A percentile compares a stretch with the other conserved stretches of the same genome.
phyloP scores from a whole-genome alignment of 64 coral and sea anemone species.

The Montipora cactus region DNA sequence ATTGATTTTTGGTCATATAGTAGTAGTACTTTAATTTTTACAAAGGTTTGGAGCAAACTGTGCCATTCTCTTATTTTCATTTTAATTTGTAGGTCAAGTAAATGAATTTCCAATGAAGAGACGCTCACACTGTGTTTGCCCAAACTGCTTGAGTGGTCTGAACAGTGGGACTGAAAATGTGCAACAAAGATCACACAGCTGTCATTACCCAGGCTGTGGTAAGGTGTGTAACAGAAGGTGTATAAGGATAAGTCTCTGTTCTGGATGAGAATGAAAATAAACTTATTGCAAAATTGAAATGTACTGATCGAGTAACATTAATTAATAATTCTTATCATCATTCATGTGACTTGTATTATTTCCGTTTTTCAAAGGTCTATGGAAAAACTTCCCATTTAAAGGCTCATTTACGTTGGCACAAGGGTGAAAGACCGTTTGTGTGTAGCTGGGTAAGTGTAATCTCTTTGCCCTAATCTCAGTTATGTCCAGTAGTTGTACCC shows the following conservation, averaged over 20 bases:
- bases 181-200: conserved; percentile 87
- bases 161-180: conserved; percentile 74
- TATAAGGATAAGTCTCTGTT: too few relatives aligned
- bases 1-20: too few relatives aligned
- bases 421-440: conserved; percentile 87
- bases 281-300: neutral
- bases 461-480: too few relatives aligned
- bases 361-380: conserved; percentile 74
- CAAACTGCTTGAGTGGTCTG: conserved; percentile 82
- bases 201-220: conserved; percentile 89
- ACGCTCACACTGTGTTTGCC: conserved; percentile 83
- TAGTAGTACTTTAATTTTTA: too few relatives aligned
- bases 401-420: conserved; percentile 91
- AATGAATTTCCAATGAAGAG: conserved; percentile 54
- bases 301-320: too few relatives aligned
- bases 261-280: too few relatives aligned
- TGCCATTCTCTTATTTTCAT: neutral
- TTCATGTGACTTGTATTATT: neutral
- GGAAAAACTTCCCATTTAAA: conserved; percentile 94
- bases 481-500: too few relatives aligned
- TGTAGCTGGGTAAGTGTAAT: conserved; percentile 84
- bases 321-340: too few relatives aligned
- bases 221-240: conserved; percentile 54
- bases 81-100: conserved; percentile 4
- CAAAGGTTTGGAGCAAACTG: neutral